Base-by-base conservation (phyloP, 2,888 invertebrate species). In the Trachelus troglodyta region DNA sequence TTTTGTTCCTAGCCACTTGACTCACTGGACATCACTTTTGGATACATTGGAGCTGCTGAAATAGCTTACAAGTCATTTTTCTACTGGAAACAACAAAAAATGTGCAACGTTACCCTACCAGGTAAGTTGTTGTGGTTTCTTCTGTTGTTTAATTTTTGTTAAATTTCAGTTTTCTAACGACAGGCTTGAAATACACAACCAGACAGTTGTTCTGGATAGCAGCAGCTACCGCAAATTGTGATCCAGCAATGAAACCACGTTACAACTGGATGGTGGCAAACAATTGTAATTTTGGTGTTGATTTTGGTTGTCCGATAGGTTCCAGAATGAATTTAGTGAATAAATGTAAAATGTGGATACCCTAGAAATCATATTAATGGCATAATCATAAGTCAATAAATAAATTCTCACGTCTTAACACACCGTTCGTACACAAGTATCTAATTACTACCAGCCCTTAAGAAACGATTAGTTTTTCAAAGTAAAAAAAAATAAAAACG, bases 161-260 rank as follows among this genome's bases (percentile, higher is more conserved):
- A 9, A 56, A 15, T 56, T 9, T 56, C 9, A 2, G 9, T 56
- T 2, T 23, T 23, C 15, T 23, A 6, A 23, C 4, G 12, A 9
- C 76, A 83, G 83, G 80, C 12, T 30, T 83, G 33, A 79, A 78
- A 69, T 82, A 81, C 74, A 79, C 79, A 56, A 80, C 82, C 34
- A 79, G 75, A 76, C 83, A 83, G 76, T 74, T 83, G 37, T 83
- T 83, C 31, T 83, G 83, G 83, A 81, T 82, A 30, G 73, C 78
- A 1, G 77, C 80, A 12, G 77, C 82, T 9, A 76, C 83, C 1
- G 76, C 79, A 9, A 82, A 81, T 75, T 83, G 83, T 73, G 83
- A 82, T 69, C 76, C 35, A 68, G 30, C 75, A 35, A 73, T 82
- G 12, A 81, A 81, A 56, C 74, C 56, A n/a, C 81, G 80, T 23